Evolutionary conservation across 2,113 vertebrate species (phyloP).

Genomic region (Asarcornis scutulata): DNA sequence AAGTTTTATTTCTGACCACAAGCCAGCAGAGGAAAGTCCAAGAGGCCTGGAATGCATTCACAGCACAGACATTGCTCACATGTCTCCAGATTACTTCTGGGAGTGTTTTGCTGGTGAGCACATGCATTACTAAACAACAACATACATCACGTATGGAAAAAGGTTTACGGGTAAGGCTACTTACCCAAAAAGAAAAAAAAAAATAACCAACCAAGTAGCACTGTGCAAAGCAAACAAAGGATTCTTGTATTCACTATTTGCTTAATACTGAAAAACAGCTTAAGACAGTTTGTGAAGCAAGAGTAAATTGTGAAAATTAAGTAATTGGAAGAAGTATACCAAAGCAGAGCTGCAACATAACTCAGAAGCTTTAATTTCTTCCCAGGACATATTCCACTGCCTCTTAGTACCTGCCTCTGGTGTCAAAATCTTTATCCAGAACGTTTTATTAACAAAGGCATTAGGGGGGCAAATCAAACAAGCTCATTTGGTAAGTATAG

Average conservation of each 20-base stretch:
- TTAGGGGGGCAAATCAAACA: neutral
- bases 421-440: neutral
- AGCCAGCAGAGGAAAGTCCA: neutral
- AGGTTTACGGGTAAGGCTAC: neutral
- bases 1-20: constrained; percentile 4
- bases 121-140: neutral
- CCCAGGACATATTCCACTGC: neutral
- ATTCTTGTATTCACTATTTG: neutral
- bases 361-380: neutral
- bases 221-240: neutral
- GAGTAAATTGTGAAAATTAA: neutral
- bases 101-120: neutral
- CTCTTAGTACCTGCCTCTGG: neutral
- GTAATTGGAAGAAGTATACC: neutral
- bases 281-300: neutral
- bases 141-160: neutral
- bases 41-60: neutral
- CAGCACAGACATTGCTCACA: neutral
- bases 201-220: neutral
- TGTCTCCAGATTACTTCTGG: neutral
- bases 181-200: neutral
- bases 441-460: neutral
- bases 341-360: neutral
- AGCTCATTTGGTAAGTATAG: neutral
- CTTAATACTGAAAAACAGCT: neutral